phyloP scores from a whole-genome alignment of 1,140 invertebrate genomes.

The Cataglyphis hispanica region DNA sequence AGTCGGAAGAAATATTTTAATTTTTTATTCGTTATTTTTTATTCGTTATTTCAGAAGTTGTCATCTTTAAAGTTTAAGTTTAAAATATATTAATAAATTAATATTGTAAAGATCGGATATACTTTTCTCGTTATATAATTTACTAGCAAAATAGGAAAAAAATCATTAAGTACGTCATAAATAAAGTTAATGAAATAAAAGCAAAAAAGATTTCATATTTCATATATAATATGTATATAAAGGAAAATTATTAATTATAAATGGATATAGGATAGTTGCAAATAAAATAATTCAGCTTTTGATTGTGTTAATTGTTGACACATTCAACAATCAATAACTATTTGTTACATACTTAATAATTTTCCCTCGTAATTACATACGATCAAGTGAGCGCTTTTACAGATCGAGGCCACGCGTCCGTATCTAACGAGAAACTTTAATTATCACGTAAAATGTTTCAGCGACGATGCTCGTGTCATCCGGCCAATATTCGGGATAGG shows the following conservation, averaged over 20 bases:
- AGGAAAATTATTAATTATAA: too few relatives aligned
- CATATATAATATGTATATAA: too few relatives aligned
- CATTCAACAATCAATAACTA: too few relatives aligned
- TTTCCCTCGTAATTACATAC: neutral
- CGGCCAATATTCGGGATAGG: slow-evolving; percentile 64
- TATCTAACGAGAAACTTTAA: slow-evolving; percentile 2
- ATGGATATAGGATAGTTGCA: too few relatives aligned
- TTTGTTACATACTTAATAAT: too few relatives aligned
- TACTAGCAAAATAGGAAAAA: neutral
- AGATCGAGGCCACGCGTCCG: neutral
- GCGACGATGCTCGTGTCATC: neutral
- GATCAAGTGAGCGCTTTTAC: neutral
- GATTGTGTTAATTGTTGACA: too few relatives aligned
- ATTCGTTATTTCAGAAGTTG: neutral
- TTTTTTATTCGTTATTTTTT: neutral
- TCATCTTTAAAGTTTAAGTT: neutral
- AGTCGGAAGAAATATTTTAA: neutral
- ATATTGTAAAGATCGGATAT: neutral
- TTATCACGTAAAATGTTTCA: slow-evolving; percentile 32
- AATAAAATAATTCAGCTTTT: too few relatives aligned
- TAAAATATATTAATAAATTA: neutral
- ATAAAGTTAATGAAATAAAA: too few relatives aligned
- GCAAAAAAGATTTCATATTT: too few relatives aligned
- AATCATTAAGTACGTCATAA: too few relatives aligned
- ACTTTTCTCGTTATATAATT: neutral